Percentiles rank a stretch among this genome's conserved stretches.
Evolutionary conservation across 2,797 vertebrate genomes (phyloP).

Genomic region (Taenioides sp.): DNA sequence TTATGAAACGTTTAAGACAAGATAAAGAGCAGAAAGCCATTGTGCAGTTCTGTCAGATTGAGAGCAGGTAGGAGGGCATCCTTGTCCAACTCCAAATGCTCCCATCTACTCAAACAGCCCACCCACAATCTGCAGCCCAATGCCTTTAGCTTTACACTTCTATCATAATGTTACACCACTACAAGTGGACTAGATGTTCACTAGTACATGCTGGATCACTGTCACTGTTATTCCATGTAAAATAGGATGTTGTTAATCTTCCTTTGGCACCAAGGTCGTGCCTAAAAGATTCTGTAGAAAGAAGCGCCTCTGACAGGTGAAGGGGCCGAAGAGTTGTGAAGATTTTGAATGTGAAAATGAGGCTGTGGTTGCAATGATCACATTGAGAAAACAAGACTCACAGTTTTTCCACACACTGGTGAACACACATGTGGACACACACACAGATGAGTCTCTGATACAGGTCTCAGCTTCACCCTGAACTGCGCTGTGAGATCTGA

Average conservation of each 20-base stretch:
- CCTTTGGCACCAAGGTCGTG: slow-evolving; percentile 65
- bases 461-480: slow-evolving; percentile 37
- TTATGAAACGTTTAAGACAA: slow-evolving; percentile 55
- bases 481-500: slow-evolving; percentile 37
- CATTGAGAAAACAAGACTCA: slow-evolving; percentile 51
- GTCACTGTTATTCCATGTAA: slow-evolving; percentile 20
- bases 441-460: slow-evolving; percentile 27
- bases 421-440: slow-evolving; percentile 4
- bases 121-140: slow-evolving; percentile 30
- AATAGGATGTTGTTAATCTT: slow-evolving; percentile 76
- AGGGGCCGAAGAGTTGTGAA: slow-evolving; percentile 72
- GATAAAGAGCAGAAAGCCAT: slow-evolving; percentile 44
- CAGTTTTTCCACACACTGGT: slow-evolving; percentile 36
- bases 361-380: slow-evolving; percentile 56
- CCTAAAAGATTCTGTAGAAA: slow-evolving; percentile 81
- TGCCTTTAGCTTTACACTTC: slow-evolving; percentile 32
- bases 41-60: slow-evolving; percentile 45
- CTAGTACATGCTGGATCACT: slow-evolving; percentile 47
- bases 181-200: slow-evolving; percentile 50
- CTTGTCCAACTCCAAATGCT: background rate
- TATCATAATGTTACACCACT: slow-evolving; percentile 11
- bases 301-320: slow-evolving; percentile 81
- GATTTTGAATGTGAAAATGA: slow-evolving; percentile 61
- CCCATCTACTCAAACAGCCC: slow-evolving; percentile 22
- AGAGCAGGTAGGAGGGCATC: slow-evolving; percentile 51